Conservation (phyloP, 2,888 invertebrate species). For the Bellardia bayeri region DNA sequence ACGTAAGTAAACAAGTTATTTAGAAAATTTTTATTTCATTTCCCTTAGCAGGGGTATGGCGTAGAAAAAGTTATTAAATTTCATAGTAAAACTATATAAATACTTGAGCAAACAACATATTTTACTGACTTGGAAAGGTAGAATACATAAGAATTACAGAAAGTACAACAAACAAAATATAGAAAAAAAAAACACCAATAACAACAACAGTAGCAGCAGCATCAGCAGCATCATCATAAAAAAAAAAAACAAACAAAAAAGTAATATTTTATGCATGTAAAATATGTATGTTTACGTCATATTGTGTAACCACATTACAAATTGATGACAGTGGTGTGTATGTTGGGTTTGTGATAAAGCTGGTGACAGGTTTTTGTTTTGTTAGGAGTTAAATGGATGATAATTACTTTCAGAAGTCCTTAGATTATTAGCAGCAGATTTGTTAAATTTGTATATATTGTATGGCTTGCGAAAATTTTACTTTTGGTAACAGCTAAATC, state of each 20-base stretch:
- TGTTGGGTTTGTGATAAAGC: neutral
- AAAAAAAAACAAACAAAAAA: conserved; percentile 8
- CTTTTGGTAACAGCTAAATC: too few species aligned
- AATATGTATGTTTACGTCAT: conserved; percentile 63
- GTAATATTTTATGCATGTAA: conserved; percentile 29
- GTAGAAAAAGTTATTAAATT: conserved; percentile 46
- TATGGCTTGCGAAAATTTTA: too few species aligned
- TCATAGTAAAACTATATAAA: conserved; percentile 49
- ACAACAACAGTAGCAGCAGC: conserved; percentile 7
- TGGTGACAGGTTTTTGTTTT: neutral
- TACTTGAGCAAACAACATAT: conserved; percentile 51
- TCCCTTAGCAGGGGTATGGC: neutral
- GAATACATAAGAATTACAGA: neutral
- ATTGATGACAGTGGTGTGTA: neutral
- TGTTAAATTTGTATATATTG: too few species aligned
- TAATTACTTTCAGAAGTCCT: too few species aligned
- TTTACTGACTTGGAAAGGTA: conserved; percentile 47
- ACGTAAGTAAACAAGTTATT: conserved; percentile 42
- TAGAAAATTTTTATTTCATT: neutral
- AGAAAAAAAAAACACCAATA: neutral
- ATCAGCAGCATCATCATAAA: neutral
- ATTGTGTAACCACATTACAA: conserved; percentile 36
- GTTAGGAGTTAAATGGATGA: too few species aligned
- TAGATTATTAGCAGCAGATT: too few species aligned
- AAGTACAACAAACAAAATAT: neutral